These are phyloP conservation scores for Mystacornis crossleyi DNA, from an alignment of 2,113 vertebrate genomes.

Conservation along the genomic window DNA sequence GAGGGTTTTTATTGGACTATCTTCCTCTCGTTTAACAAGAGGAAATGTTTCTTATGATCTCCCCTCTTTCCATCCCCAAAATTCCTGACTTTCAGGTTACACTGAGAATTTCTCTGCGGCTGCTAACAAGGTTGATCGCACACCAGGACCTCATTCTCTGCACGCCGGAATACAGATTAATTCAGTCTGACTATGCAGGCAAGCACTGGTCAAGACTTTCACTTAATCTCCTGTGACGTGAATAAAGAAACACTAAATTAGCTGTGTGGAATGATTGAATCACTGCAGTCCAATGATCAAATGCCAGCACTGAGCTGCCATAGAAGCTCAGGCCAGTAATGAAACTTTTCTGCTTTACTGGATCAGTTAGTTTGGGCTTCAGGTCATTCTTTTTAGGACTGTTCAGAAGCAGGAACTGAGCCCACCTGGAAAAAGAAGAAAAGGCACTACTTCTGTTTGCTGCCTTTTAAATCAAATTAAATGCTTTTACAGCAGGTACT, in stretches of 20 bases:
- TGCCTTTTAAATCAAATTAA: neutral
- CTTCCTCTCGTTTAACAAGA: neutral
- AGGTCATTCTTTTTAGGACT: neutral
- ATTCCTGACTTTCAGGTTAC: neutral
- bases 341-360: neutral
- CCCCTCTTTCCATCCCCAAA: neutral
- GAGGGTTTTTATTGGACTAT: neutral
- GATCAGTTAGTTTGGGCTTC: neutral
- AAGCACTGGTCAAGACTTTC: neutral
- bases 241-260: conserved; percentile 13
- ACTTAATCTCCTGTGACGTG: conserved; percentile 11
- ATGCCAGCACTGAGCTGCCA: neutral
- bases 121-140: neutral
- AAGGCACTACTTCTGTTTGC: neutral
- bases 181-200: neutral
- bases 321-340: neutral
- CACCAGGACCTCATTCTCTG: neutral
- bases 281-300: neutral
- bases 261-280: conserved; percentile 9
- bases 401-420: neutral
- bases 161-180: neutral
- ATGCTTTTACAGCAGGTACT: neutral
- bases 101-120: neutral
- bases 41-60: neutral
- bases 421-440: neutral